Evolutionary conservation across 2,888 invertebrate genomes (phyloP), one percentile per base, ranked within the genome.

Genomic region (Dynastes grantii): DNA sequence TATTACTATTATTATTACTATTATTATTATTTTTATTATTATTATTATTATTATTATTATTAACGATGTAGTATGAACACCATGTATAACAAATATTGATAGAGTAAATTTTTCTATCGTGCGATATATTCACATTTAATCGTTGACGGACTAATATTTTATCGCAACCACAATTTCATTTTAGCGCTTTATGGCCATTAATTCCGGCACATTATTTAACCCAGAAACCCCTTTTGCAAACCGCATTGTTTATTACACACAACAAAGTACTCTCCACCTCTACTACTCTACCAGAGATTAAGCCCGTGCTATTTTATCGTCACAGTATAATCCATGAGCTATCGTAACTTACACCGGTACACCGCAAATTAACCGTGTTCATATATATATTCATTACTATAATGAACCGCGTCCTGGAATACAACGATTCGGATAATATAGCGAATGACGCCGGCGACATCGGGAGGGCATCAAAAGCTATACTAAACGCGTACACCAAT

Each of bases 301-400:
- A 22, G 32, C 58, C 49, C 9, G 45, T 5, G 58, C 40, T 40
- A 73, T 58, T 73, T 73, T 73, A 37, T 58, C 40, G 58, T 58
- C 37, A 37, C 32, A 0, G 16, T 55, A 58, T 58, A 73, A 61
- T 61, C 73, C 73, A 49, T 1, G 22, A 9, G 58, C 58, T 16
- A 73, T 58, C 58, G 61, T 73, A 58, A 58, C 53, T 73, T 73
- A 73, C 49, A 37, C 16, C 32, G 32, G 32, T 32, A 71, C 51
- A 16, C 58, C 73, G 40, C 73, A 73, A 73, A 73, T 73, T 73
- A 73, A 73, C 73, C 32, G 13, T 16, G 37, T 40, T 37, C 51
- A 73, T 73, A 58, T 37, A 22, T 22, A 73, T 73, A 73, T 73
- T 73, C 73, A 73, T 73, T 73, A 73, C 73, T 37, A 73, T 73